Evolutionary conservation across 2,113 vertebrate species (phyloP), one percentile per base, ranked within the genome.

Genomic region (Elephas maximus): DNA sequence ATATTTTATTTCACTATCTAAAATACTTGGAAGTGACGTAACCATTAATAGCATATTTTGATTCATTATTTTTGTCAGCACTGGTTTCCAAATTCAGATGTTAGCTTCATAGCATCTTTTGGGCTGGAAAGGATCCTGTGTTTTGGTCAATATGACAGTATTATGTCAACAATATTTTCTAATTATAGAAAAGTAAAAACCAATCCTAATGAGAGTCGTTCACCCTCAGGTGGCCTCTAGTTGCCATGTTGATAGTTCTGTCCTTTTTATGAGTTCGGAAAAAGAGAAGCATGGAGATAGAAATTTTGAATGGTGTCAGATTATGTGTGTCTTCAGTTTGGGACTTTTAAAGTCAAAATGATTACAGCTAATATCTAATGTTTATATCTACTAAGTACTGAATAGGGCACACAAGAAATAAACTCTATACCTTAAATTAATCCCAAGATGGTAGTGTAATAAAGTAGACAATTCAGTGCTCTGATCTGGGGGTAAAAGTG

Each of bases 181-280:
- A 62, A 62, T 73, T 41, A 78, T 79, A 53, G 53, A 86, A 92
- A 85, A 93, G 78, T 90, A 86, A 67, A 73, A 44, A 28, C 21
- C 28, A 86, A 41, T 8, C 84, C 45, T 94, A 4, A 9, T 77
- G 24, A 88, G 41, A 82, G 57, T 60, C 91, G 17, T 74, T 94
- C 14, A 41, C 91, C 53, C 84, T 80, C 45, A 60, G 30, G 23
- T 79, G 67, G 67, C 51, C 41, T 81, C 67, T 37, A 14, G 30
- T 57, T 93, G 76, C 62, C 1, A 0, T 77, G 11, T 71, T 84
- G 48, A 14, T 90, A 82, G 60, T 82, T 60, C 44, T 62, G 1
- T 33, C 18, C 77, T 90, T 93, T 91, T 90, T 62, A 77, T 77
- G 85, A 65, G 73, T 90, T 90, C 67, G 87, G 44, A 5, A 91